Conservation (phyloP, 2,797 vertebrate species). For the Hemitrygon akajei region DNA sequence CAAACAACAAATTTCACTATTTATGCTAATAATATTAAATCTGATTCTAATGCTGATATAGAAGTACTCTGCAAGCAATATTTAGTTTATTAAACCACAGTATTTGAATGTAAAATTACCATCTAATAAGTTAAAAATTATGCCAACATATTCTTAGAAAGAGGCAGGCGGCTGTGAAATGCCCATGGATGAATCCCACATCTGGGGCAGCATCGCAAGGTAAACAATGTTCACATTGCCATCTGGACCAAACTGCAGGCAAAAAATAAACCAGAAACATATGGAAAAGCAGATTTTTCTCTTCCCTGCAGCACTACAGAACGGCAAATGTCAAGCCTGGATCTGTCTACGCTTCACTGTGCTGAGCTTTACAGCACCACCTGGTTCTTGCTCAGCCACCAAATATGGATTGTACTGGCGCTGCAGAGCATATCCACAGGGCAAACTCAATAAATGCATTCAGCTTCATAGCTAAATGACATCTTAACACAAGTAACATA, state of each 20-base stretch:
- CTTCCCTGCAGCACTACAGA: slow-evolving; percentile 85
- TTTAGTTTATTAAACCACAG: not conserved
- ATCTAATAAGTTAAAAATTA: not conserved
- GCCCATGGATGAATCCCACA: slow-evolving; percentile 51
- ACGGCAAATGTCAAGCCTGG: slow-evolving; percentile 85
- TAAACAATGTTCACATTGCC: slow-evolving; percentile 96
- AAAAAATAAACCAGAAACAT: slow-evolving; percentile 84
- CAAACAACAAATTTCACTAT: too few species aligned
- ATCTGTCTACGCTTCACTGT: slow-evolving; percentile 88
- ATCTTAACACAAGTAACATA: slow-evolving; percentile 66
- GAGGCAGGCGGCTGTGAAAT: slow-evolving; percentile 16
- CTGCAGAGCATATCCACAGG: slow-evolving; percentile 76
- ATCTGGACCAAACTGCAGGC: slow-evolving; percentile 87
- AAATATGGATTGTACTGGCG: slow-evolving; percentile 84
- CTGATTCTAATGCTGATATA: not conserved
- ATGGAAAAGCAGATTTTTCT: slow-evolving; percentile 99
- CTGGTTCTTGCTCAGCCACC: slow-evolving; percentile 95
- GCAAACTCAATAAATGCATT: slow-evolving; percentile 67
- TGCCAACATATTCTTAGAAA: slow-evolving; percentile 8
- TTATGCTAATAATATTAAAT: too few species aligned
- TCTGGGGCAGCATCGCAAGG: slow-evolving; percentile 89
- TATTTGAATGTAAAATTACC: not conserved
- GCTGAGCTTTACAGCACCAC: slow-evolving; percentile 86
- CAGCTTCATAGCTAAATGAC: slow-evolving; percentile 65
- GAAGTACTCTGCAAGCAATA: not conserved